phyloP scores from a whole-genome alignment of 2,113 vertebrate species.

The Hymenochirus boettgeri region DNA sequence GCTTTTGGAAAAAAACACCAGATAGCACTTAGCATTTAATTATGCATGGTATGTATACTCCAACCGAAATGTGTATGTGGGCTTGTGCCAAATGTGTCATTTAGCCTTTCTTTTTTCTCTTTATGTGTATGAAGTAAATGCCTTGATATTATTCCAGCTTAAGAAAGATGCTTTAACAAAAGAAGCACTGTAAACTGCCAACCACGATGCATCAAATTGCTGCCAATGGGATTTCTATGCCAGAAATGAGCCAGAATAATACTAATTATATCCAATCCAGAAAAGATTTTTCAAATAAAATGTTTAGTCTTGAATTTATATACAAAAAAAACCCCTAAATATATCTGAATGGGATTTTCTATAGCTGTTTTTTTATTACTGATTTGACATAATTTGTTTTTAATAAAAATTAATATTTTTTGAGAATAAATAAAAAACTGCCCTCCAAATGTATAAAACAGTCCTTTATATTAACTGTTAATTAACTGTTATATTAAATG shows the following conservation, averaged over 20 bases:
- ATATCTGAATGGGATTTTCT: no score
- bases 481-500: no score
- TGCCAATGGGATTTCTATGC: slow-evolving; percentile 20
- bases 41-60: slow-evolving; percentile 5
- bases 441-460: no score
- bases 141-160: slow-evolving; percentile 1
- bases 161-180: slow-evolving; percentile 8
- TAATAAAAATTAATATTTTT: no score
- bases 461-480: no score
- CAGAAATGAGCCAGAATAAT: slow-evolving; percentile 9
- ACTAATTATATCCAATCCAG: slow-evolving; percentile 6
- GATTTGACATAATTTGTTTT: no score
- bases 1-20: slow-evolving; percentile 1
- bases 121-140: slow-evolving; percentile 17
- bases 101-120: not conserved
- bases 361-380: no score
- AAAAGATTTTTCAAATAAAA: no score
- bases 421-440: no score
- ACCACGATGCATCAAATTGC: slow-evolving; percentile 5
- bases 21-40: slow-evolving; percentile 4
- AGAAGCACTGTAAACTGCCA: slow-evolving; percentile 21
- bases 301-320: no score
- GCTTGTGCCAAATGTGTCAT: slow-evolving; percentile 18
- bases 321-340: no score
- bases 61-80: not conserved